A percentile compares a stretch with the other conserved stretches of the same genome.
Evolutionary conservation across 64 coral and sea anemone species (phyloP).

Genomic region (Pocillopora damicornis): DNA sequence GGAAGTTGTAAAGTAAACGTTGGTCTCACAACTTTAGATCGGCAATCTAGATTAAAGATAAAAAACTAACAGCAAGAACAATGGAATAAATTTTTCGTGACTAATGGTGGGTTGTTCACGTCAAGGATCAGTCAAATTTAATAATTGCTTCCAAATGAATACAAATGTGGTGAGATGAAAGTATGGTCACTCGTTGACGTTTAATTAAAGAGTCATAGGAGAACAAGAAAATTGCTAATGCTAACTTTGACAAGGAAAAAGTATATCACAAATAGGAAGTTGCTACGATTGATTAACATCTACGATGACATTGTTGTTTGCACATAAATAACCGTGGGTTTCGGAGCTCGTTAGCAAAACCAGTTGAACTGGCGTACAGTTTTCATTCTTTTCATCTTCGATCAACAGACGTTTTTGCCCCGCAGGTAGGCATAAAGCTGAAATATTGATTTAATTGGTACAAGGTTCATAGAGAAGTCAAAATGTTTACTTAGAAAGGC

Average conservation of each 20-base stretch:
- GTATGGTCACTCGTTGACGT: not conserved
- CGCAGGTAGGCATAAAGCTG: not conserved
- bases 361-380: not conserved
- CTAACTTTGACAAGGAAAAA: conserved; percentile 3
- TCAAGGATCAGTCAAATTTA: conserved; percentile 4
- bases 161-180: not conserved
- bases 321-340: not conserved
- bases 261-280: not conserved
- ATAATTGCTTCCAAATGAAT: conserved; percentile 26
- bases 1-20: not conserved
- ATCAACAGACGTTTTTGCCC: not conserved
- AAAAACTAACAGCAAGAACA: not conserved
- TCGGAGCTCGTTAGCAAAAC: not conserved
- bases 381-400: not conserved
- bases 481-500: not conserved
- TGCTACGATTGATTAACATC: not conserved
- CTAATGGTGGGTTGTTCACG: not conserved
- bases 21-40: not conserved
- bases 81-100: not conserved
- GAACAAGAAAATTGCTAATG: not conserved
- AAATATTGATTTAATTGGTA: not conserved
- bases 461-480: not conserved
- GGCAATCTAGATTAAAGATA: not conserved
- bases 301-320: not conserved
- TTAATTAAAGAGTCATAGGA: conserved; percentile 13